A percentile compares a stretch with the other conserved stretches of the same genome.
phyloP scores from a whole-genome alignment of 2,888 invertebrate species.

The Glomeris marginata region DNA sequence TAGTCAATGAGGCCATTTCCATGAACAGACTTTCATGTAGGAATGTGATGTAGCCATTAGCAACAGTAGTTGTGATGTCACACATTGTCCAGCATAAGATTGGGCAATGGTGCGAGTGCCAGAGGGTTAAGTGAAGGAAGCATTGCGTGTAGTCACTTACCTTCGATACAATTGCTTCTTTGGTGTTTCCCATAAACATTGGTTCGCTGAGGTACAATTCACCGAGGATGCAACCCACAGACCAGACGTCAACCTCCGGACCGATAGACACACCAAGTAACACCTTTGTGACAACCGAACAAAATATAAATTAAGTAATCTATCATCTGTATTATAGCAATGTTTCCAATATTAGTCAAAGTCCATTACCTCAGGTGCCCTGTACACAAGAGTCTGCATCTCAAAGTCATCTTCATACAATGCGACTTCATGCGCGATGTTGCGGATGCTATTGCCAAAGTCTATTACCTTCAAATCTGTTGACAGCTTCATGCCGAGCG shows the following conservation, averaged over 20 bases:
- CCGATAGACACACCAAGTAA: conserved; percentile 9
- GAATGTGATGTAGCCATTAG: too few relatives aligned
- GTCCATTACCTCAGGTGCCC: conserved; percentile 11
- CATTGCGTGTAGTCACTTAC: neutral
- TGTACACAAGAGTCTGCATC: conserved; percentile 12
- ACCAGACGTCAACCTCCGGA: conserved; percentile 12
- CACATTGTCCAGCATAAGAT: too few relatives aligned
- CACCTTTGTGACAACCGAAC: conserved; percentile 3
- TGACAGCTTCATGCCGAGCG: too few relatives aligned
- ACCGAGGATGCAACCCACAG: conserved; percentile 14
- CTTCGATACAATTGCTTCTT: conserved; percentile 10
- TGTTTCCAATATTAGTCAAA: neutral
- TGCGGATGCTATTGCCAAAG: conserved; percentile 13
- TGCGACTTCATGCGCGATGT: conserved; percentile 7
- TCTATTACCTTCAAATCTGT: conserved; percentile 8
- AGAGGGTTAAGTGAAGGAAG: too few relatives aligned
- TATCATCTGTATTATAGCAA: neutral
- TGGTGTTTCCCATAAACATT: conserved; percentile 11
- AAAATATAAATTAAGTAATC: neutral
- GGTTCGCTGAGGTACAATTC: conserved; percentile 11
- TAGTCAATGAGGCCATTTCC: too few relatives aligned
- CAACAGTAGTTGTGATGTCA: too few relatives aligned
- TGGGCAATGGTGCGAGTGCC: too few relatives aligned
- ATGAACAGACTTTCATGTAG: too few relatives aligned
- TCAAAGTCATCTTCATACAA: conserved; percentile 13